A percentile compares a stretch with the other conserved stretches of the same genome.
These are phyloP conservation scores for Nemotelus pantherinus DNA, from an alignment of 2,888 invertebrate species.

Conservation along the genomic window DNA sequence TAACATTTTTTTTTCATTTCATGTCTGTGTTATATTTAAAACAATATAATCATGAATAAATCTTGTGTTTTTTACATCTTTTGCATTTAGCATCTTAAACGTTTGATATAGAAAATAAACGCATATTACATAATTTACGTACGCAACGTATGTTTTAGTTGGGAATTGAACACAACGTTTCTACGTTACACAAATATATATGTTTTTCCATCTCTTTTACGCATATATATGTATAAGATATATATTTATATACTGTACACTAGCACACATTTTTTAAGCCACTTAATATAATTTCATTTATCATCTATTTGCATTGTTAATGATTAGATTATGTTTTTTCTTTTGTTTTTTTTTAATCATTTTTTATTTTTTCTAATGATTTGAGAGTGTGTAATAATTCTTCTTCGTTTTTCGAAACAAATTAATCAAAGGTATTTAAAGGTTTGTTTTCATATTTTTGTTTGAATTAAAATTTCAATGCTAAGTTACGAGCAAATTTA, in stretches of 20 bases:
- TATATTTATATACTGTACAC: conserved; percentile 7
- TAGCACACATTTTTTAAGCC: conserved; percentile 41
- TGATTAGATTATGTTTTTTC: conserved; percentile 34
- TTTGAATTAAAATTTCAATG: too few relatives aligned
- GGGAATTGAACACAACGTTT: not conserved
- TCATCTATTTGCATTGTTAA: conserved; percentile 38
- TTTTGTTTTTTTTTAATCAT: not conserved
- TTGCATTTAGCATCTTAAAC: not conserved
- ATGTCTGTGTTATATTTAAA: conserved; percentile 29
- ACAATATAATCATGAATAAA: conserved; percentile 41
- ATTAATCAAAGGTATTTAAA: too few relatives aligned
- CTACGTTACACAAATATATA: not conserved
- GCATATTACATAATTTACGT: not conserved
- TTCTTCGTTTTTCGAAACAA: too few relatives aligned
- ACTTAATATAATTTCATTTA: conserved; percentile 13
- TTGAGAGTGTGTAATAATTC: too few relatives aligned
- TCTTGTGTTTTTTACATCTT: not conserved
- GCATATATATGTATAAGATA: not conserved
- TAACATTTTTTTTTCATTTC: too few relatives aligned
- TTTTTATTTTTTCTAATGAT: too few relatives aligned
- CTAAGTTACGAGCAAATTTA: too few relatives aligned
- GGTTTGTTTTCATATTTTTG: too few relatives aligned
- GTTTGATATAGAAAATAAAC: conserved; percentile 34
- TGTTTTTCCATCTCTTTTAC: not conserved
- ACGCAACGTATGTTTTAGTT: not conserved